phyloP scores from a whole-genome alignment of 2,113 vertebrate species.

The Glaucidium brasilianum region DNA sequence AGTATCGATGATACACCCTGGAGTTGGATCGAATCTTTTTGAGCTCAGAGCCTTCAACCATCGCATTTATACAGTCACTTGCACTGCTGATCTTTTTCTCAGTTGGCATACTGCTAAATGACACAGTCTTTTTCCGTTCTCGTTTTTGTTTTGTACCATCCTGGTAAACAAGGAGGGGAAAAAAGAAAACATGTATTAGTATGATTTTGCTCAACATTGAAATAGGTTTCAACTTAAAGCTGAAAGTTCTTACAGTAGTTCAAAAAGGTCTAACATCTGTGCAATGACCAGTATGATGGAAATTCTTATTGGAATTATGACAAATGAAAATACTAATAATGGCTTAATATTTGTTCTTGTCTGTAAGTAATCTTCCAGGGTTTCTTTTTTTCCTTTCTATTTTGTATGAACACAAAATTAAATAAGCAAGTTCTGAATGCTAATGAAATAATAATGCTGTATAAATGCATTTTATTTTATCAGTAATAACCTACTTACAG shows the following conservation, averaged over 20 bases:
- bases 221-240: neutral
- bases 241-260: neutral
- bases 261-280: neutral
- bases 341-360: neutral
- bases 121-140: conserved; percentile 95
- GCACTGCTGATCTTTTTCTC: conserved; percentile 97
- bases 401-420: neutral
- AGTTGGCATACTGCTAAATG: conserved; percentile 97
- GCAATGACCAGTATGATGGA: neutral
- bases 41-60: conserved; percentile 95
- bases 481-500: neutral
- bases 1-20: conserved; percentile 91
- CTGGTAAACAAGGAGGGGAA: conserved; percentile 54
- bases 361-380: neutral
- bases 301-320: neutral
- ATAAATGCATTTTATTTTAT: neutral
- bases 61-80: conserved; percentile 91
- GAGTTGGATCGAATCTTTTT: conserved; percentile 96
- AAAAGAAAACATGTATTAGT: neutral
- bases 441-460: neutral
- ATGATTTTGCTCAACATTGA: neutral
- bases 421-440: neutral
- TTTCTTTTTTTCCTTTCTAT: neutral
- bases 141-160: conserved; percentile 92
- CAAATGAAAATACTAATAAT: neutral